Percentiles rank a stretch among this genome's conserved stretches.
Evolutionary conservation across 1,140 invertebrate genomes (phyloP).

Genomic region (Brachionus plicatilis): DNA sequence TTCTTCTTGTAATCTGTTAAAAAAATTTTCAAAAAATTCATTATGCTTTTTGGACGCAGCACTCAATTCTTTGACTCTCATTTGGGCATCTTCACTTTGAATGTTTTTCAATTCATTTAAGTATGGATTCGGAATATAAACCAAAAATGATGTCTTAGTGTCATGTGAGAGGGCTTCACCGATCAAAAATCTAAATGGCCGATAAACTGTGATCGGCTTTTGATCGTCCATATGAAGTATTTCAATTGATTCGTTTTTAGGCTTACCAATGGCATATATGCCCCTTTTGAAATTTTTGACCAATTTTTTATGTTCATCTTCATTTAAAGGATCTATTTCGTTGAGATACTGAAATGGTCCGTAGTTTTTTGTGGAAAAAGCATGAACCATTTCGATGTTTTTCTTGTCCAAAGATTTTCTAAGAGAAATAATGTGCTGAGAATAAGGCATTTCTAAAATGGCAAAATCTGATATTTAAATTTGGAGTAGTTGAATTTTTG

Average conservation of each 20-base stretch:
- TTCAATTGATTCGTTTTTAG: neutral
- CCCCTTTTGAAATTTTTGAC: neutral
- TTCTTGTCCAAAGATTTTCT: neutral
- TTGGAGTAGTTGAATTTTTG: neutral
- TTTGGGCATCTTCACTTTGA: neutral
- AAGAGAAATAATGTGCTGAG: neutral
- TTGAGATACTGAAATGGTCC: neutral
- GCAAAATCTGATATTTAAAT: neutral
- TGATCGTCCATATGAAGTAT: neutral
- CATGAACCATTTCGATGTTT: neutral
- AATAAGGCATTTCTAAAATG: neutral
- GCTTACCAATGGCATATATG: neutral
- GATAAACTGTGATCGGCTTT: neutral
- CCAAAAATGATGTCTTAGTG: neutral
- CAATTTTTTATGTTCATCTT: neutral
- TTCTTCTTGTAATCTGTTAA: neutral
- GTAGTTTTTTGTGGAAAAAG: neutral
- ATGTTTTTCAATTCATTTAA: neutral
- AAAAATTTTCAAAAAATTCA: slow-evolving; percentile 5
- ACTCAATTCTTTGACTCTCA: neutral
- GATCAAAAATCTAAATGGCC: slow-evolving; percentile 20
- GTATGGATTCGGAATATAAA: neutral
- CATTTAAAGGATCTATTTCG: neutral
- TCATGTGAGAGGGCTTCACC: neutral
- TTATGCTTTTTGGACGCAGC: neutral